phyloP scores from a whole-genome alignment of 2,797 vertebrate species.

The Ciconia nigra region DNA sequence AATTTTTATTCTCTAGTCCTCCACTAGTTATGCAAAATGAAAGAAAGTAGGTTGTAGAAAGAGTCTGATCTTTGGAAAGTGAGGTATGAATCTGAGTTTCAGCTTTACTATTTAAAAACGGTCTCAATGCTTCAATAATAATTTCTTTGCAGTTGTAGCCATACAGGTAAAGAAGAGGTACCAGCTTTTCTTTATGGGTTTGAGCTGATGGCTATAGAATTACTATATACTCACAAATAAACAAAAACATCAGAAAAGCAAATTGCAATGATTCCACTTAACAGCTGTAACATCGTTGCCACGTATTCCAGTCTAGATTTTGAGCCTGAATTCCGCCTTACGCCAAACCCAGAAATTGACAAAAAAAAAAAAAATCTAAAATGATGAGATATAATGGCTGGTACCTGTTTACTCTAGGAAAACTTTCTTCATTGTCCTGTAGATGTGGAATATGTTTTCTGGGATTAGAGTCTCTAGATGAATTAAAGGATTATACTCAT shows the following conservation, averaged over 20 bases:
- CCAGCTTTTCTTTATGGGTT: neutral
- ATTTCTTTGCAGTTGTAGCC: neutral
- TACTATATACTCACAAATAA: neutral
- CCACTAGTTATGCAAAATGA: neutral
- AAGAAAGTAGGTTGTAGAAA: neutral
- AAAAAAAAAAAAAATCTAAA: neutral
- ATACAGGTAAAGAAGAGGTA: neutral
- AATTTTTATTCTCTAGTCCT: neutral
- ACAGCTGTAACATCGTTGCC: neutral
- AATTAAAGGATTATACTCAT: neutral
- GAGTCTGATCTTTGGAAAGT: neutral
- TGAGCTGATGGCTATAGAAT: neutral
- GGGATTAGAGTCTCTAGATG: neutral
- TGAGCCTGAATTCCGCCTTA: neutral
- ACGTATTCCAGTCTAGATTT: neutral
- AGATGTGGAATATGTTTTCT: neutral
- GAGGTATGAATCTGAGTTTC: neutral
- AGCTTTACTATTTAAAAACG: neutral
- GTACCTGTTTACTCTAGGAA: neutral
- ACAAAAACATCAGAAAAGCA: neutral
- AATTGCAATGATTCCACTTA: neutral
- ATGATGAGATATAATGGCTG: rapidly evolving
- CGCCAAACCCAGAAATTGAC: neutral
- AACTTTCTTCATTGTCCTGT: neutral
- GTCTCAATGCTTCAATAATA: neutral